Base-by-base conservation (phyloP, 2,888 invertebrate genomes). In the Zelleria hepariella region DNA sequence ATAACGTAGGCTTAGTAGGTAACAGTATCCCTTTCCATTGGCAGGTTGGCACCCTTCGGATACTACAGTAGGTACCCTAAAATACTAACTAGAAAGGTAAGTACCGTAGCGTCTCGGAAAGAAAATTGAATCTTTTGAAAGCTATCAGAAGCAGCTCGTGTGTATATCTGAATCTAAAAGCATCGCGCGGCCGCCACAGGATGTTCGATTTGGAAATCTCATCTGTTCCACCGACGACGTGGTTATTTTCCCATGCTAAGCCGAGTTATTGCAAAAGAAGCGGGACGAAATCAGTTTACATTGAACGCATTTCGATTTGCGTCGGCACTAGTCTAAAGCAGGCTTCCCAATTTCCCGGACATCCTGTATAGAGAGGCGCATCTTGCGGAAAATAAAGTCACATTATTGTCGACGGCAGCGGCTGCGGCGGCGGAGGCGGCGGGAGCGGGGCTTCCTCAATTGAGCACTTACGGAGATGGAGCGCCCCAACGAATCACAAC, bases 381-480 rank as follows among this genome's bases (percentile, higher is more conserved):
- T 20, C 49, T 49, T 49, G 24, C 24, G 23, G 53, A 24, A 53
- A 10, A n/a, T 53, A 53, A n/a, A 53, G 53, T 53, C n/a, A 53
- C 23, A 53, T 52, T 23, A 15, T 52, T 8, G 53, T 53, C 10
- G 24, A 3, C 23, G 53, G 15, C 24, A 24, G 24, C 3, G 3
- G 51, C 51, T 5, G n/a, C 32, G 51, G n/a, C 53, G 53, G 5
- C 25, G 24, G 2, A 10, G 53, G 6, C 53, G 23, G n/a, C 53
- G 53, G 8, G 5, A 15, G 5, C 15, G 53, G 5, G 24, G 24
- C 53, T 24, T 25, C 53, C 53, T 23, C 24, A 18, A 55, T 55
- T 55, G 55, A 55, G 55, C 55, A 32, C 32, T 55, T 55, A 55
- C 55, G 10, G 24, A 53, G 53, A 25, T 25, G 53, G 25, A n/a